phyloP scores from a whole-genome alignment of 1,140 invertebrate genomes.

The Brachionus manjavacas region DNA sequence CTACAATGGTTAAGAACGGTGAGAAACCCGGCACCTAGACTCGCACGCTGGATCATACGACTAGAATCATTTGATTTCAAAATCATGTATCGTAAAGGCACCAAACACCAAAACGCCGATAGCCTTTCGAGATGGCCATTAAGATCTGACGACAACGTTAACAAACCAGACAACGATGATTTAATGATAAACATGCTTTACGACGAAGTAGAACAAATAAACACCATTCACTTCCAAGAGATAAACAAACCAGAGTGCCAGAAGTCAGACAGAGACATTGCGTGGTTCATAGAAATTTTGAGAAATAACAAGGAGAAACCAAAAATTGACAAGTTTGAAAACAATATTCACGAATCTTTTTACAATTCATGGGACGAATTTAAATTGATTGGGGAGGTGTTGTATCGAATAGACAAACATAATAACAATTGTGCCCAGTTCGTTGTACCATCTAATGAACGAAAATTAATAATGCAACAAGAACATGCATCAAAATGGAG shows the following conservation, averaged over 20 bases:
- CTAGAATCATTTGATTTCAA: neutral
- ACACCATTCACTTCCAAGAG: neutral
- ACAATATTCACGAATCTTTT: too few species aligned
- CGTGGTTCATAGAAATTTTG: too few species aligned
- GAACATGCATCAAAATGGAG: neutral
- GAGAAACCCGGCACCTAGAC: slow-evolving; percentile 27
- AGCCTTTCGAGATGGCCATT: too few species aligned
- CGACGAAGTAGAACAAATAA: slow-evolving; percentile 4
- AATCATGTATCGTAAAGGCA: neutral
- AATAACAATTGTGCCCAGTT: neutral
- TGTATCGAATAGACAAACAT: neutral
- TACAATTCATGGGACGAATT: too few species aligned
- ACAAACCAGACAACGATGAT: too few species aligned
- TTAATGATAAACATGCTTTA: too few species aligned
- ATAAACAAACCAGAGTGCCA: neutral
- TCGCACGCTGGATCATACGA: neutral
- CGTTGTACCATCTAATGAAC: neutral
- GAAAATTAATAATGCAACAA: neutral
- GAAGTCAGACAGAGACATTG: too few species aligned
- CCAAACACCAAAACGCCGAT: neutral
- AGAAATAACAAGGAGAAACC: too few species aligned
- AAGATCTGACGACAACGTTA: too few species aligned
- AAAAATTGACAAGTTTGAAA: too few species aligned
- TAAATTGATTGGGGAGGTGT: too few species aligned
- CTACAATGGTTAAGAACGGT: slow-evolving; percentile 50